Base-by-base conservation (phyloP, 2,888 invertebrate genomes). In the Dromius quadrimaculatus region DNA sequence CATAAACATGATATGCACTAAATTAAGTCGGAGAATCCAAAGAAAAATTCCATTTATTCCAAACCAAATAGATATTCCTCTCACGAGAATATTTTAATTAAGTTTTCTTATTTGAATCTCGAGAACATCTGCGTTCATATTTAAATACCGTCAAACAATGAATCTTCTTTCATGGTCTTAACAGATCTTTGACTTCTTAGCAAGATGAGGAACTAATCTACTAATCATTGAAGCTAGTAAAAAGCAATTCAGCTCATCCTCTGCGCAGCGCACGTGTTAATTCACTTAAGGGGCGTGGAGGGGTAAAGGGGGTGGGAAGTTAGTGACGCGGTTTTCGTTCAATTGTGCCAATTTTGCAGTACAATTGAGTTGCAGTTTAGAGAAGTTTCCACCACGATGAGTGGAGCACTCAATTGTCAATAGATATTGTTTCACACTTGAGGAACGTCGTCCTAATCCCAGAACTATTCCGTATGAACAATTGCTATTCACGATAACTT, bases 261-360 rank as follows among this genome's bases (percentile, higher is more conserved):
- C n/a, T n/a, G n/a, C n/a, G n/a, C n/a, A n/a, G n/a, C n/a, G n/a
- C n/a, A n/a, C 50, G 50, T 54, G 50, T 28, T 54, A 54, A 54
- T 54, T 54, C 13, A 50, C 13, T 50, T 50, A n/a, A n/a, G n/a
- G n/a, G 23, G 19, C 20, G 45, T n/a, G n/a, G n/a, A n/a, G n/a
- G n/a, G n/a, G n/a, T n/a, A n/a, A n/a, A n/a, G n/a, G n/a, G 9
- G 47, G 23, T 28, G 11, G 15, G n/a, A 19, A 54, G 41, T 41
- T 41, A 41, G 9, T 19, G 50, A 15, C 23, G 50, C 50, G 50
- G 50, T 54, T 54, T 32, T 54, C 50, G 50, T 28, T 54, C 50
- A 54, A 50, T 54, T 54, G 50, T 54, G 50, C 23, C 50, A 54
- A 54, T 54, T 54, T 54, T 54, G 32, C 50, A 28, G 13, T 54